Base-by-base conservation (phyloP, 2,113 vertebrate species). In the Epinephelus fuscoguttatus region DNA sequence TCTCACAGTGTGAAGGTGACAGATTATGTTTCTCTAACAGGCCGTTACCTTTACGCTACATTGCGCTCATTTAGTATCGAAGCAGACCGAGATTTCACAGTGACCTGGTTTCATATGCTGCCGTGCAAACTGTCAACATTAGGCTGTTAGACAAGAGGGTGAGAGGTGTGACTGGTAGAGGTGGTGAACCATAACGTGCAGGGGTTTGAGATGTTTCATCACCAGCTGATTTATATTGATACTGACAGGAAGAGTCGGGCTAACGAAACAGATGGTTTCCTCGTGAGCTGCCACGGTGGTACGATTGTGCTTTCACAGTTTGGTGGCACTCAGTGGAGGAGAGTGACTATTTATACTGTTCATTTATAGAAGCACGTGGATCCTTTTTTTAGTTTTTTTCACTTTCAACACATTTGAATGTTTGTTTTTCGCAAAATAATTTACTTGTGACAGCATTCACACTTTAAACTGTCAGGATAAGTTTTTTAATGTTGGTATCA, bases 81-180 rank as follows among this genome's bases (percentile, higher is more conserved):
- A 80, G 62, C 80, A 84, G 82, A 53, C 59, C 4, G 63, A 78
- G 82, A 84, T 77, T 85, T 92, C 70, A 87, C 87, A 80, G 63
- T 84, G 86, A 92, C 85, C 88, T 93, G 90, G 40, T 89, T 90
- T 88, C 76, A 56, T 67, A 73, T 68, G 84, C 71, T 19, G 62
- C 27, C 1, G 21, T 61, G 50, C 57, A 52, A 62, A 61, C 61
- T 68, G 78, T 85, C 80, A 82, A 21, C 80, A 49, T 68, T 3
- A n/a, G 47, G 60, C 69, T 25, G 72, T 72, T 45, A 55, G 64
- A 78, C 78, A 61, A 1, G 14, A 64, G 67, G 84, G 69, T 33
- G 19, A 40, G 75, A 87, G 67, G 56, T 79, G 82, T 53, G 72
- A 76, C 75, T 37, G 69, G 50, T 50, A 10, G 68, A 85, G 77